Base-by-base conservation (phyloP, 1,140 invertebrate genomes). In the Ptiloglossa arizonensis region DNA sequence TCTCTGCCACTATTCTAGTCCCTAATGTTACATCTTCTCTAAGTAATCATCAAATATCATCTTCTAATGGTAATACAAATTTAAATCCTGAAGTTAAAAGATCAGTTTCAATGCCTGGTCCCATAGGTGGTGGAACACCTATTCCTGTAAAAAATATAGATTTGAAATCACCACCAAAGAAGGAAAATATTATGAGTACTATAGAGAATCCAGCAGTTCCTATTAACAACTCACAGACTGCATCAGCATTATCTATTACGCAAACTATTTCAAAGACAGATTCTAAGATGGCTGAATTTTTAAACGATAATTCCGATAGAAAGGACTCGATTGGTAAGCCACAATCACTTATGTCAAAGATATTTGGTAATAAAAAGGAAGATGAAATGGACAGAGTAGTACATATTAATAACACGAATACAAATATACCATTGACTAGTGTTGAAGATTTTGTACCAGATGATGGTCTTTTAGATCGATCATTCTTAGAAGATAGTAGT, bases 391-490 rank as follows among this genome's bases (percentile, higher is more conserved):
- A 67, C 6, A 89, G 62, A 72, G 22, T 79, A 35, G n/a, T 69
- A 3, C 82, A 87, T 76, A 60, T 82, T 17, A 78, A 76, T 59
- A 81, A 79, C 38, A 35, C 80, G 1, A 79, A 70, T 66, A 77
- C 82, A 6, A 88, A 69, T 64, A 41, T 62, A 41, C 87, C 90
- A 2, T 80, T 93, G 79, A 94, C 93, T 13, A 95, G 94, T 77
- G 95, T 98, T 24, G 97, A 98, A 80, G 97, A 98, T 88, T 98
- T 98, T 93, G 95, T 97, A 57, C 96, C 96, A 15, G 96, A 97
- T 88, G 95, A 95, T 56, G 96, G 95, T 15, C 94, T 94, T 44
- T 89, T 97, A 15, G 97, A 97, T 89, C 95, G 95, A 87, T 96
- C 95, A 27, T 98, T 98, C 90, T 93, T 98, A 41, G 97, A 98